phyloP scores from a whole-genome alignment of 2,113 vertebrate species.

The Daboia siamensis region DNA sequence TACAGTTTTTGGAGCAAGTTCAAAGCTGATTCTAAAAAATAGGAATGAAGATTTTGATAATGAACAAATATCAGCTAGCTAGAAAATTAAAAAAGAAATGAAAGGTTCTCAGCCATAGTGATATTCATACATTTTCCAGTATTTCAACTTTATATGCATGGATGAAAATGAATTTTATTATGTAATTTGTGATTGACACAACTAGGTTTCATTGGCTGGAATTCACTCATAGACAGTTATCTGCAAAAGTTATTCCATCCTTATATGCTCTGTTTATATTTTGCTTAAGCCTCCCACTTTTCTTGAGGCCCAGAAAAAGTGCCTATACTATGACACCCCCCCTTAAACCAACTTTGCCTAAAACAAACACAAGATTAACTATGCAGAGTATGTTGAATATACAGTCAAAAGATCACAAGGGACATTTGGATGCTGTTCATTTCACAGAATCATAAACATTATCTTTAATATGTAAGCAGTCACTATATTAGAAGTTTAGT shows the following conservation, averaged over 20 bases:
- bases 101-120: not conserved
- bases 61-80: not conserved
- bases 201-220: not conserved
- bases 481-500: not conserved
- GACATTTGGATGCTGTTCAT: slow-evolving; percentile 7
- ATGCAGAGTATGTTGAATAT: not conserved
- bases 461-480: not conserved
- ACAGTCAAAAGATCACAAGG: not conserved
- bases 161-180: not conserved
- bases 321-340: too few relatives aligned
- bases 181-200: not conserved
- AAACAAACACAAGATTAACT: not conserved
- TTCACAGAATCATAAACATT: slow-evolving; percentile 37
- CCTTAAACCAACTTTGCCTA: too few relatives aligned
- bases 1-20: not conserved
- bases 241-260: not conserved
- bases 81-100: not conserved
- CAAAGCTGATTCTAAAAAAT: not conserved
- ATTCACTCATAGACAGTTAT: not conserved
- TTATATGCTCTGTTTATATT: not conserved
- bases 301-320: too few relatives aligned
- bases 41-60: not conserved
- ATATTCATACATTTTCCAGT: not conserved
- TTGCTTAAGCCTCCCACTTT: not conserved
- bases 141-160: not conserved